Evolutionary conservation across 2,888 invertebrate species (phyloP), one percentile per base, ranked within the genome.

Genomic region (Drosophila limbata): DNA sequence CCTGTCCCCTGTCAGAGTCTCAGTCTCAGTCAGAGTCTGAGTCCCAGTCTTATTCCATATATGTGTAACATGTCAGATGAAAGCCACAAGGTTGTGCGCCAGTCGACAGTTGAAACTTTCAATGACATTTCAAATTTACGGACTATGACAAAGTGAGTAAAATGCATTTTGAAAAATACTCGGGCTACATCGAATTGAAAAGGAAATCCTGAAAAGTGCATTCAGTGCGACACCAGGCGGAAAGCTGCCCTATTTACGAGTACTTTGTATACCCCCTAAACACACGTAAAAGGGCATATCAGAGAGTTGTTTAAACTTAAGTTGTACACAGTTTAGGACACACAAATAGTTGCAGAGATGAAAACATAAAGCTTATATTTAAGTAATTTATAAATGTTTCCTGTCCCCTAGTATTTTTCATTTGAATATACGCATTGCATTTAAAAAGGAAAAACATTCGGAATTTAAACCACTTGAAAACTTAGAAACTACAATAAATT

Each of bases 121-220:
- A 81, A 71, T 88, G 83, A 88, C 87, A 88, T 88, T 84, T 86
- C 66, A 83, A 88, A 83, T 88, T 88, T 85, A 88, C 88, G 72
- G 81, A 74, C 81, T 88, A 83, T 86, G 81, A 83, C 88, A 88
- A 83, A 86, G 86, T 83, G 84, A 83, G 83, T 86, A 86, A 86
- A 86, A 86, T 77, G 84, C 86, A 84, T 81, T 88, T 81, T 83
- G 71, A 83, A 72, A 70, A 83, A 72, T 88, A 63, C 69, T 77
- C 73, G 13, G 40, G 52, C 69, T 52, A 53, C 68, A 48, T 65
- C 21, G 64, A 69, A 73, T 63, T 77, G 65, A 73, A 77, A 73
- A 78, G 64, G 59, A 86, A 70, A 74, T 70, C 67, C 59, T 15
- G 17, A 10, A 59, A 53, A 53, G 25, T 21, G 15, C 35, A 57